A percentile compares a stretch with the other conserved stretches of the same genome.
phyloP scores from a whole-genome alignment of 2,797 vertebrate species.

The Manis crassicaudata region DNA sequence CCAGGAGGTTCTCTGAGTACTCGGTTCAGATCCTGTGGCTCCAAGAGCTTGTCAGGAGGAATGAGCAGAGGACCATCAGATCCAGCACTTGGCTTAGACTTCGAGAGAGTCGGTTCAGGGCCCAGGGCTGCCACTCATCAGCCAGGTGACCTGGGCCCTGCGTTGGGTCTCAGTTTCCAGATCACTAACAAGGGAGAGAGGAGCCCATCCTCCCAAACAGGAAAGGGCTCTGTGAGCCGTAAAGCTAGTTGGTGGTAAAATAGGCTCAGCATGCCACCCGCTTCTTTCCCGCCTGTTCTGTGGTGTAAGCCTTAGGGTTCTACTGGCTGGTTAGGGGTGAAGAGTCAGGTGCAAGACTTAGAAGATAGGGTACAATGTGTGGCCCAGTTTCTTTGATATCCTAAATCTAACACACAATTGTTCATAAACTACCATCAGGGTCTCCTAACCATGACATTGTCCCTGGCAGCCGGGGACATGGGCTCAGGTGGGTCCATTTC shows the following conservation, averaged over 20 bases:
- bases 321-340: no score
- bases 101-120: not conserved
- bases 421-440: not conserved
- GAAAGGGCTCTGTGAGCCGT: not conserved
- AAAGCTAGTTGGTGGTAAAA: not conserved
- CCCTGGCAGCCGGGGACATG: not conserved
- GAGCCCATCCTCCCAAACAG: not conserved
- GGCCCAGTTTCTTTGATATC: not conserved
- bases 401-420: not conserved
- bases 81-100: not conserved
- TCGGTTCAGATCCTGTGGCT: not conserved
- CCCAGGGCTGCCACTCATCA: fast-evolving
- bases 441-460: not conserved
- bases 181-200: not conserved
- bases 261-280: fast-evolving
- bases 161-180: not conserved
- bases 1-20: not conserved
- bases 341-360: not conserved
- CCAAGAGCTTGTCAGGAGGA: not conserved
- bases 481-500: not conserved
- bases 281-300: not conserved
- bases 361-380: fast-evolving
- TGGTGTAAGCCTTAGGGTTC: not conserved
- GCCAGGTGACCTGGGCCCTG: not conserved
- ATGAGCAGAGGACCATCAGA: not conserved